Base-by-base conservation (phyloP, 2,113 vertebrate species). In the Aptenodytes forsteri region DNA sequence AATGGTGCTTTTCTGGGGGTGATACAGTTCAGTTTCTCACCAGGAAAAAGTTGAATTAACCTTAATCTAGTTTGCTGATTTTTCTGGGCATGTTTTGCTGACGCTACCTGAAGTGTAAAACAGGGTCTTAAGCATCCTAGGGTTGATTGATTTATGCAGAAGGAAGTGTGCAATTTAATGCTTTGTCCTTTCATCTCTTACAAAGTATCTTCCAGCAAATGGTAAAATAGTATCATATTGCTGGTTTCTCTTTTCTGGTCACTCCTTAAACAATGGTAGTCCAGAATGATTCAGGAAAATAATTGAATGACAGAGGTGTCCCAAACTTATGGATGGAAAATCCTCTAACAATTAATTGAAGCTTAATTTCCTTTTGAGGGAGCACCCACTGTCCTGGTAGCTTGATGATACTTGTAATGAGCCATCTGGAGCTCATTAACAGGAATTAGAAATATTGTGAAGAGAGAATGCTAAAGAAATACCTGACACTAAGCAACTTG, bases 41-140 rank as follows among this genome's bases (percentile, higher is more conserved):
- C 36, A 65, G 25, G 38, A 59, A 10, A 40, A 78, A n/a, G 26
- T 11, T 84, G 15, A 61, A 61, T 79, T 94, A 73, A 61, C 11
- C 23, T 78, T 61, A 70, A 19, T 70, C 17, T 59, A 32, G 8
- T 59, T 50, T 17, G 6, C 11, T 77, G 19, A 29, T 49, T 87
- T 84, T 91, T 83, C 26, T 65, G 46, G n/a, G 12, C 11, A 12
- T 8, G 4, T 76, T 76, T 86, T 87, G 42, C 29, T 75, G 25
- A 23, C 1, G 3, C 9, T 49, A 34, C 13, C 7, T 49, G 21
- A 20, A 52, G 6, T 1, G 1, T 58, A 64, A 49, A 19, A 30
- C 16, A 70, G 25, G 10, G 4, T 67, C 29, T 54, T 61, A 85
- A 61, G 30, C 15, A 30, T 21, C 29, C 3, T 56, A 38, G 14